Conservation (phyloP, 1,140 invertebrate genomes). For the Atta colombica region DNA sequence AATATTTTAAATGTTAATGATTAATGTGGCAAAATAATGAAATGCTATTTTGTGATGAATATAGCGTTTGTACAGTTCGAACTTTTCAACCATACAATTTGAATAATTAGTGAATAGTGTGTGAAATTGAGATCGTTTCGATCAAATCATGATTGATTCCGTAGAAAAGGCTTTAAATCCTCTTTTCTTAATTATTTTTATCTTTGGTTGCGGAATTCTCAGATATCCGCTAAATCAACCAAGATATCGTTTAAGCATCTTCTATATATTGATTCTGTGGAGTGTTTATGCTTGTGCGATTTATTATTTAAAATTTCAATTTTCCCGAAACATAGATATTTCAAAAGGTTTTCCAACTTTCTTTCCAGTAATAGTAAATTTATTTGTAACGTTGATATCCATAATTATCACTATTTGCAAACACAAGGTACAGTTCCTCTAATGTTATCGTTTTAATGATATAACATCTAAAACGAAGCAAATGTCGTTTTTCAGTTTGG, state of each 20-base stretch:
- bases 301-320: not conserved
- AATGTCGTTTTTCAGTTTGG: not conserved
- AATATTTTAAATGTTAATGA: not conserved
- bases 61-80: not conserved
- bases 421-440: not conserved
- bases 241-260: not conserved
- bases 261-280: conserved; percentile 5
- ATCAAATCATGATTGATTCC: not conserved
- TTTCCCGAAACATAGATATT: not conserved
- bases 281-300: not conserved
- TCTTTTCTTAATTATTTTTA: not conserved
- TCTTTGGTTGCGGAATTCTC: not conserved
- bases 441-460: not conserved
- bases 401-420: not conserved
- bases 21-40: not conserved
- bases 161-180: conserved; percentile 2
- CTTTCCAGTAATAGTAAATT: not conserved
- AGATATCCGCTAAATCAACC: not conserved
- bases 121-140: not conserved
- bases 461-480: not conserved
- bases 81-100: not conserved
- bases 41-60: not conserved
- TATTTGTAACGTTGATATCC: conserved; percentile 5
- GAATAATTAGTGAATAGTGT: not conserved
- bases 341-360: not conserved